phyloP scores from a whole-genome alignment of 2,888 invertebrate species.

The Euplagia quadripunctaria region DNA sequence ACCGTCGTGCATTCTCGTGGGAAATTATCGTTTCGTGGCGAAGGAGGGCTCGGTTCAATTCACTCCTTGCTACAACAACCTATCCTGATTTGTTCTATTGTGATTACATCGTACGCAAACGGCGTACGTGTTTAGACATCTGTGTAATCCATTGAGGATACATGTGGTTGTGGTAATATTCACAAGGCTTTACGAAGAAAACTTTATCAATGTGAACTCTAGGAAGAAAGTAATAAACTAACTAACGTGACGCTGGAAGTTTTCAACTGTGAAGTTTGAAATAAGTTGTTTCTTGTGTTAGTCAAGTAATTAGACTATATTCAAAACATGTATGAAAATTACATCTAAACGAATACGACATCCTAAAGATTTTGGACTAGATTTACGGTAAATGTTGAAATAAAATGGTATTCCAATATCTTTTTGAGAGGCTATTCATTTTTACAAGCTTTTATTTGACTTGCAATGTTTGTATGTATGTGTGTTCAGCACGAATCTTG shows the following conservation, averaged over 20 bases:
- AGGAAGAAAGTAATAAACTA: neutral
- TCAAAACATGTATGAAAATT: neutral
- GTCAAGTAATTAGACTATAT: neutral
- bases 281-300: neutral
- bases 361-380: too few species aligned
- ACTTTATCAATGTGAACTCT: neutral
- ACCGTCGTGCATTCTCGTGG: conserved; percentile 19
- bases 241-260: neutral
- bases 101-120: neutral
- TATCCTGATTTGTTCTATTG: conserved; percentile 7
- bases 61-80: neutral
- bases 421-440: too few species aligned
- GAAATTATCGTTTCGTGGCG: conserved; percentile 25
- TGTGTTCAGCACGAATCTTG: too few species aligned
- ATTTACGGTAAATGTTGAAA: too few species aligned
- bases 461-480: too few species aligned
- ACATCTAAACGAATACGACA: too few species aligned
- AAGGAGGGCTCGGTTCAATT: neutral
- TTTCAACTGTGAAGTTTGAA: neutral
- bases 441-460: too few species aligned
- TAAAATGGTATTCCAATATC: too few species aligned
- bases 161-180: neutral
- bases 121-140: neutral
- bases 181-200: neutral
- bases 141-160: neutral